Evolutionary conservation across 1,140 invertebrate genomes (phyloP), one percentile per base, ranked within the genome.

Genomic region (Drosophila athabasca): DNA sequence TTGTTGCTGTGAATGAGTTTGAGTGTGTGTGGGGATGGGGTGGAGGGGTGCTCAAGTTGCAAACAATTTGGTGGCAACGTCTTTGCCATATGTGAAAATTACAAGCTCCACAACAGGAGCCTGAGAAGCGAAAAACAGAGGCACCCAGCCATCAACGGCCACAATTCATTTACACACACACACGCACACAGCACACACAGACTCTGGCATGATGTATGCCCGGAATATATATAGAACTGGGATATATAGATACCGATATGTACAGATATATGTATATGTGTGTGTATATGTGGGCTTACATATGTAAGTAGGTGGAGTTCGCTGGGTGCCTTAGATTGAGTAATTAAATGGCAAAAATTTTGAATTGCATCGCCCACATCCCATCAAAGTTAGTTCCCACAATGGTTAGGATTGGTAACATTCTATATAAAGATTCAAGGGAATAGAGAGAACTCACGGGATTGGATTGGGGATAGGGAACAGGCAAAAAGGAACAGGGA

Each of bases 271-370:
- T 26, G 8, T 26, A 26, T 26, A 26, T 26, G 8, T 17, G 15
- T 49, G 11, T 7, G 13, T 13, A 13, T 41, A 41, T 57, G 41
- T 39, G 26, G 15, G 70, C 62, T 57, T 66, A 74, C 62, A 65
- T 75, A 66, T 70, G 71, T 67, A 74, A 54, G 72, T 76, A 55
- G 61, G 50, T 75, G 71, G 72, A 67, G 72, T 39, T 51, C 31
- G 48, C 22, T 39, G 46, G 29, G 51, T 19, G 6, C 11, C 52
- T 53, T 54, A 66, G 62, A 75, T 76, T 76, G 71, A 76, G 72
- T 76, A 76, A 76, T 76, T 76, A 76, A 76, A 76, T 59, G 72
- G 72, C 62, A 66, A 74, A 74, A 66, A 57, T 74, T 70, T 58
- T 66, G 71, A 66, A 75, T 75, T 74, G 70, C 71, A 73, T 73